Evolutionary conservation across 1,140 invertebrate genomes (phyloP).

Genomic region (Sipha flava): DNA sequence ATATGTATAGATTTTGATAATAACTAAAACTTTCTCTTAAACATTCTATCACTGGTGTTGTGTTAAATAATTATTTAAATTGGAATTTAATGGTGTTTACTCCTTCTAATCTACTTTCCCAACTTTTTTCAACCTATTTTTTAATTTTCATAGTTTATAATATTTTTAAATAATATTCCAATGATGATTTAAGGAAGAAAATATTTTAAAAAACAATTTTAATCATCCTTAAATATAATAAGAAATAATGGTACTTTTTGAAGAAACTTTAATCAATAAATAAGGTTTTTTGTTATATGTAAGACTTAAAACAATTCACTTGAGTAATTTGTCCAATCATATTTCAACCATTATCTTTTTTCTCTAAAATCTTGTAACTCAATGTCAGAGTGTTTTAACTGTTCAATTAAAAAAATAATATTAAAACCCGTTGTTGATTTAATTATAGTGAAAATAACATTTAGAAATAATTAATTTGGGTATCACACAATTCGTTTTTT

Average conservation of each 20-base stretch:
- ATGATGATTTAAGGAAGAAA: not conserved
- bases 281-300: not conserved
- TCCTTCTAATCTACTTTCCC: not conserved
- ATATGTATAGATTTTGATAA: not conserved
- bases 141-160: not conserved
- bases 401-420: not conserved
- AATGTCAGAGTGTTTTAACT: not conserved
- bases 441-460: not conserved
- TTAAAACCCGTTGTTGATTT: not conserved
- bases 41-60: not conserved
- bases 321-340: not conserved
- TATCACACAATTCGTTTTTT: not conserved
- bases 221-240: not conserved
- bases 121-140: not conserved
- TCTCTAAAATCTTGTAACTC: not conserved
- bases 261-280: not conserved
- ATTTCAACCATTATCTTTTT: not conserved
- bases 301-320: not conserved
- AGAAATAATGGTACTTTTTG: not conserved
- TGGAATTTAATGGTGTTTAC: not conserved
- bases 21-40: not conserved
- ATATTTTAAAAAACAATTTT: not conserved
- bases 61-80: not conserved
- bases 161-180: not conserved
- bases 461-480: not conserved